Evolutionary conservation across 2,888 invertebrate genomes (phyloP).

Genomic region (Catocala nupta): DNA sequence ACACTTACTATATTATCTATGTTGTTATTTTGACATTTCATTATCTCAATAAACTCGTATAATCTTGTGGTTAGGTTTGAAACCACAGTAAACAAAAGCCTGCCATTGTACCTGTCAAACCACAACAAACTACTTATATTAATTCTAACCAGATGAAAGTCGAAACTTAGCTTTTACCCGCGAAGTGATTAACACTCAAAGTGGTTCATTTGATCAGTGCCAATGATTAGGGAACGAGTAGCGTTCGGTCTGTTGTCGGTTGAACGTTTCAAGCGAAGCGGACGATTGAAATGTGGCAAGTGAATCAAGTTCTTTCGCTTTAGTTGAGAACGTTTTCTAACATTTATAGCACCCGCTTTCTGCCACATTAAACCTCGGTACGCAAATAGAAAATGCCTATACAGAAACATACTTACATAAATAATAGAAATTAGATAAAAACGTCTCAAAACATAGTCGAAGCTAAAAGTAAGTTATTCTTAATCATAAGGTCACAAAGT

Average conservation of each 20-base stretch:
- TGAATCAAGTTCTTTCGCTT: slow-evolving; percentile 3
- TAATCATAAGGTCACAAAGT: too few species aligned
- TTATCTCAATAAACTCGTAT: too few species aligned
- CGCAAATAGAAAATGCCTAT: too few species aligned
- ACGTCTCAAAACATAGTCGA: too few species aligned
- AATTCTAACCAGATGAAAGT: slow-evolving; percentile 40
- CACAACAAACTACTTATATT: slow-evolving; percentile 12
- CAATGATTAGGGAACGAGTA: slow-evolving; percentile 41
- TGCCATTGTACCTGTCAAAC: background rate
- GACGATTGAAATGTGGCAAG: slow-evolving; percentile 9
- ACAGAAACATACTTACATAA: too few species aligned
- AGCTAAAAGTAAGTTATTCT: too few species aligned
- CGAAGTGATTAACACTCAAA: slow-evolving; percentile 73
- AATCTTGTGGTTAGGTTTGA: background rate
- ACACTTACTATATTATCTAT: too few species aligned
- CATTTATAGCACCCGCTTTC: too few species aligned
- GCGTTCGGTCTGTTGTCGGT: slow-evolving; percentile 28
- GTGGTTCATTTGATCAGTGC: slow-evolving; percentile 67
- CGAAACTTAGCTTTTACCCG: slow-evolving; percentile 44
- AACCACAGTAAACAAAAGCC: slow-evolving; percentile 2
- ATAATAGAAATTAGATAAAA: too few species aligned
- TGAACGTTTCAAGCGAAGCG: slow-evolving; percentile 24
- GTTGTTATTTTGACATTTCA: too few species aligned
- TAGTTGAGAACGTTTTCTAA: background rate
- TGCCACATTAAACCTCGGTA: too few species aligned